Percentiles rank a stretch among this genome's conserved stretches.
These are phyloP conservation scores for Podarcis raffonei DNA, from an alignment of 2,113 vertebrate species.

Conservation along the genomic window DNA sequence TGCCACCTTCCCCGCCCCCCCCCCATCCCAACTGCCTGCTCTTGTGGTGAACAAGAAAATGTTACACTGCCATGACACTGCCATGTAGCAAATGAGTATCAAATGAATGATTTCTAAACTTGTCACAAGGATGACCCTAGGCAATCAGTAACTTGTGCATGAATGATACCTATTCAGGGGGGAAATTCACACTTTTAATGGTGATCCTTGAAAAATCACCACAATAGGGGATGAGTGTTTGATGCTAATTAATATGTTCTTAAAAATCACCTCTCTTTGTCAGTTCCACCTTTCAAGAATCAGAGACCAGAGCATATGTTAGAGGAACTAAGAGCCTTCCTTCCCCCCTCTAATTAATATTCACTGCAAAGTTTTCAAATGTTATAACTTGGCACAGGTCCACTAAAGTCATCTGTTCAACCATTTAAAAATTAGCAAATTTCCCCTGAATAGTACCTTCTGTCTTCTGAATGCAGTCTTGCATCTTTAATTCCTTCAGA, in stretches of 20 bases:
- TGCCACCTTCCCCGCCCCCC: not conserved
- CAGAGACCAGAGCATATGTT: not conserved
- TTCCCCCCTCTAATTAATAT: slow-evolving; percentile 60
- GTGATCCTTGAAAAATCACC: not conserved
- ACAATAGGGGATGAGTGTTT: not conserved
- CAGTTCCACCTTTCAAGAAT: not conserved
- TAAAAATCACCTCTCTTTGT: not conserved
- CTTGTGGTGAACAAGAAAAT: not conserved
- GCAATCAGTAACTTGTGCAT: not conserved
- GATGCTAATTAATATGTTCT: not conserved
- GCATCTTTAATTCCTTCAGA: slow-evolving; percentile 48
- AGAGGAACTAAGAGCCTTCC: slow-evolving; percentile 54
- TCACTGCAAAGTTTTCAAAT: slow-evolving; percentile 56
- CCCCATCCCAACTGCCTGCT: not conserved
- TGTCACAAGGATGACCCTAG: not conserved
- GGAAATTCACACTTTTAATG: not conserved
- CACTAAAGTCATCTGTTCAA: slow-evolving; percentile 37
- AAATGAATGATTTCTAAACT: not conserved
- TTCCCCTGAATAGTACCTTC: slow-evolving; percentile 28
- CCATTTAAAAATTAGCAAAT: slow-evolving; percentile 28
- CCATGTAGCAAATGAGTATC: not conserved
- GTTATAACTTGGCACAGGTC: slow-evolving; percentile 52
- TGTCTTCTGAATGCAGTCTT: slow-evolving; percentile 31
- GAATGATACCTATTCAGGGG: not conserved
- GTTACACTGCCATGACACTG: not conserved